A percentile compares a stretch with the other conserved stretches of the same genome.
Evolutionary conservation across 2,888 invertebrate species (phyloP).

Genomic region (Tethea ocularis): DNA sequence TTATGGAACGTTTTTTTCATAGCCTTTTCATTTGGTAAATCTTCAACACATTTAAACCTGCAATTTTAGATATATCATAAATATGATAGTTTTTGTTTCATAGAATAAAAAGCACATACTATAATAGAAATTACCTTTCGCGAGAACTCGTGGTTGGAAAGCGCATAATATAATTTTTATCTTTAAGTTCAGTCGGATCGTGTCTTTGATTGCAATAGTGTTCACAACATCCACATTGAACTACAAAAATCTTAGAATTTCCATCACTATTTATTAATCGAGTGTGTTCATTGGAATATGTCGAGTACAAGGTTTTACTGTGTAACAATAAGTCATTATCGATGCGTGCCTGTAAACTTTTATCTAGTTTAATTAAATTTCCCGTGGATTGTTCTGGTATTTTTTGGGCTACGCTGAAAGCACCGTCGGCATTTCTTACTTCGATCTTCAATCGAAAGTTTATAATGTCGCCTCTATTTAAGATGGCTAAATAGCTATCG

Average conservation of each 20-base stretch:
- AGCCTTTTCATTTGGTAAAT: background rate
- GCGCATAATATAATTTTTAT: conserved; percentile 35
- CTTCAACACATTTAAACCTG: conserved; percentile 22
- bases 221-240: conserved; percentile 41
- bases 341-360: conserved; percentile 42
- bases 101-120: background rate
- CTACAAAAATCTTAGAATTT: conserved; percentile 33
- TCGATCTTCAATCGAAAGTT: conserved; percentile 60
- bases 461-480: conserved; percentile 48
- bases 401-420: conserved; percentile 15
- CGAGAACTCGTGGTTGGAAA: conserved; percentile 25
- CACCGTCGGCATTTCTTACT: conserved; percentile 38
- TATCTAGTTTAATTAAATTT: conserved; percentile 35
- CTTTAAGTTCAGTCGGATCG: conserved; percentile 16
- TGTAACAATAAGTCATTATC: conserved; percentile 28
- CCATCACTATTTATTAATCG: conserved; percentile 18
- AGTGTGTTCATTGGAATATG: conserved; percentile 23
- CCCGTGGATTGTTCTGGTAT: conserved; percentile 14
- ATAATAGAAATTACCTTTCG: conserved; percentile 5
- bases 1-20: conserved; percentile 10
- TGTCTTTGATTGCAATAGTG: conserved; percentile 8
- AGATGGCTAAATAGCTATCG: conserved; percentile 33
- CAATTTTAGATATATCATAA: background rate
- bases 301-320: conserved; percentile 33
- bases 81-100: background rate